Evolutionary conservation across 2,113 vertebrate species (phyloP), one percentile per base, ranked within the genome.

Genomic region (Corythornis cristatus): DNA sequence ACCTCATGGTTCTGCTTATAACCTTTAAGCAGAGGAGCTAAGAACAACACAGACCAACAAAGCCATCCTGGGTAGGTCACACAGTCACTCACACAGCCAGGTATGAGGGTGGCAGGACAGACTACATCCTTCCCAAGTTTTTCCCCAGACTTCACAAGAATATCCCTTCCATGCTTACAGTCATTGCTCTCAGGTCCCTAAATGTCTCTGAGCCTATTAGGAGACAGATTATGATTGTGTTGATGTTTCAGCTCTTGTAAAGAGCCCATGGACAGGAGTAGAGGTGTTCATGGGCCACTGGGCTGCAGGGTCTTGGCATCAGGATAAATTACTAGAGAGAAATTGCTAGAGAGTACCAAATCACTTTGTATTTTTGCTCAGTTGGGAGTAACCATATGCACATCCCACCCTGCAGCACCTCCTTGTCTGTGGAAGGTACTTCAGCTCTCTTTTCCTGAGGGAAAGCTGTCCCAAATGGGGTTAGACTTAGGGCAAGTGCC

Each of bases 131-230:
- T 77, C 33, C 15, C 16, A 56, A 35, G 33, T 42, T 28, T 70
- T 89, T 83, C 66, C 46, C 48, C 78, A 20, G 82, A 76, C 64
- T 89, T 43, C 33, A 45, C 85, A 71, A 48, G 75, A 88, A 66
- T 77, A 88, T 74, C 31, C 75, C 46, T 83, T 93, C 78, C 64
- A 40, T 75, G 48, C 62, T 56, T 92, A 45, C 37, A 61, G 25
- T 82, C 54, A 62, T 73, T 91, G 87, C 82, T 95, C 64, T 66
- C 85, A 93, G 93, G 58, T 93, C 28, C 64, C 42, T 94, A 90
- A 91, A 83, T 77, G 71, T 89, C 60, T 79, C 60, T 58, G 60
- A 21, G 73, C 54, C 54, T 76, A 3, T 43, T 65, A 58, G 67
- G 71, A 95, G 82, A 89, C 54, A 62, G 74, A 77, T 70, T 43